Base-by-base conservation (phyloP, 2,888 invertebrate species). In the Shargacucullia verbasci region DNA sequence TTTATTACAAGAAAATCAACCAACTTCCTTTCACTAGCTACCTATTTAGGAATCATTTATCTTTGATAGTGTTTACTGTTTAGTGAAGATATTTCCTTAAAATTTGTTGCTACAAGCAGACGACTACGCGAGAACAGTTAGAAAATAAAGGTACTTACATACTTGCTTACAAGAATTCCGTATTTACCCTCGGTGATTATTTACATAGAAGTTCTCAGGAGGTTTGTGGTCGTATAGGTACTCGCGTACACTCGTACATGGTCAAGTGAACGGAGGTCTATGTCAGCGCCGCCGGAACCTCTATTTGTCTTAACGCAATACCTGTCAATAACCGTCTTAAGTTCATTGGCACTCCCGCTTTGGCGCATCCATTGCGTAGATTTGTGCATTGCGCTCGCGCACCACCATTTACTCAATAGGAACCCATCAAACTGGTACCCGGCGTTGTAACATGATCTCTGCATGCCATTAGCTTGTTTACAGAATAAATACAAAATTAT, bases 241-340 rank as follows among this genome's bases (percentile, higher is more conserved):
- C 80, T 78, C 69, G 66, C 61, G 29, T 59, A 73, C 73, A 70
- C 70, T 78, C 73, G 72, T 79, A 82, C 82, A 80, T 77, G 91
- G 89, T 89, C 89, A 89, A 91, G 90, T 86, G 90, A 91, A 87
- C 90, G 90, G 91, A 86, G 91, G 89, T 89, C 90, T 86, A 87
- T 86, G 88, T 89, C 84, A 88, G 89, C 87, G 89, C 88, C 89
- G 87, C 88, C 89, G 87, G 87, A 85, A 87, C 90, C 86, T 89
- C 84, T 93, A 88, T 93, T 92, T 92, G 92, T 92, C 87, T 93
- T 92, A 92, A 91, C 92, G 92, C 92, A 92, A 93, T 93, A 91
- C 90, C 90, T 91, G 92, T 93, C 92, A 91, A 93, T 91, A 91
- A 87, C 88, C 89, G 89, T 87, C 88, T 85, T 85, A 91, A 92